A percentile compares a stretch with the other conserved stretches of the same genome.
These are phyloP conservation scores for Ispidina picta DNA, from an alignment of 2,797 vertebrate species.

Conservation along the genomic window DNA sequence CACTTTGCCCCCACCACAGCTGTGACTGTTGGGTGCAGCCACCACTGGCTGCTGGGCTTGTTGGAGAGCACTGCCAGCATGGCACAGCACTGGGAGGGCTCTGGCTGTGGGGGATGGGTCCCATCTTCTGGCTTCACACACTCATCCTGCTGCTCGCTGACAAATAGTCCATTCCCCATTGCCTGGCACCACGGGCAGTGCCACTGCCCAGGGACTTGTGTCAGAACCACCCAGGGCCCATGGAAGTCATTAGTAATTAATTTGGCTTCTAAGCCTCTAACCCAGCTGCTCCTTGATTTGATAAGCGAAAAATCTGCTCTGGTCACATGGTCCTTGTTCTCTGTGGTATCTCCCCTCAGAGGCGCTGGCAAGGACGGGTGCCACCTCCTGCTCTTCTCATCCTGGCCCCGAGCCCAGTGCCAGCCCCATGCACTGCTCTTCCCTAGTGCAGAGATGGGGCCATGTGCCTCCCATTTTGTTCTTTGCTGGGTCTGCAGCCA, in stretches of 20 bases:
- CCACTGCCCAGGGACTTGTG: not conserved
- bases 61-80: accelerated
- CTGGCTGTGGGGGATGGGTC: accelerated
- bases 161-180: accelerated
- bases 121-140: accelerated
- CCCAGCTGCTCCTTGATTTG: conserved; percentile 66
- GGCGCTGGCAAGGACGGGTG: not conserved
- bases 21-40: not conserved
- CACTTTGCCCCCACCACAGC: accelerated
- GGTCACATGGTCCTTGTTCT: conserved; percentile 44
- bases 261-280: conserved; percentile 71
- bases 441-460: not conserved
- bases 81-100: not conserved
- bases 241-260: conserved; percentile 67
- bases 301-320: conserved; percentile 57
- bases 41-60: accelerated
- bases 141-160: not conserved
- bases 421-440: not conserved
- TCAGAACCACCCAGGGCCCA: not conserved
- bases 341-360: not conserved
- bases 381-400: not conserved
- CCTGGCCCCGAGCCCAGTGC: accelerated
- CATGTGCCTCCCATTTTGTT: not conserved
- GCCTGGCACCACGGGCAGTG: accelerated
- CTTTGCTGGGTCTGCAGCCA: not conserved